Conservation (phyloP, 1,140 invertebrate species). For the Lepidurus apus region DNA sequence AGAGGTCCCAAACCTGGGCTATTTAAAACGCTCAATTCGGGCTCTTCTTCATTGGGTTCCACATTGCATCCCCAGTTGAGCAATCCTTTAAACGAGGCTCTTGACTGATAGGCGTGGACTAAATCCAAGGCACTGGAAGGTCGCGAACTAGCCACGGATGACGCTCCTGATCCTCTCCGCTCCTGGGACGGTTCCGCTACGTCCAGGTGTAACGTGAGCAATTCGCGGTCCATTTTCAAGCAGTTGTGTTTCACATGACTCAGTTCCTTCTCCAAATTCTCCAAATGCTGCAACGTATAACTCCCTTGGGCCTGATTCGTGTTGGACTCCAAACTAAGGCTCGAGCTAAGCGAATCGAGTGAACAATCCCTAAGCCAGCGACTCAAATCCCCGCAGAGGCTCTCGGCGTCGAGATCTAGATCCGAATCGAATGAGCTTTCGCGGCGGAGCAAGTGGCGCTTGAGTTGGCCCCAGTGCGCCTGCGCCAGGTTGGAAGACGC, state of each 20-base stretch:
- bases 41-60: constrained; percentile 37
- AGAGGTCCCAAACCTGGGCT: constrained; percentile 37
- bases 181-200: constrained; percentile 34
- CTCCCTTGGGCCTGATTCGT: constrained; percentile 34
- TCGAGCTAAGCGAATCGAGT: constrained; percentile 41
- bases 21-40: constrained; percentile 35
- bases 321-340: constrained; percentile 40
- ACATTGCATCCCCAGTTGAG: constrained; percentile 35
- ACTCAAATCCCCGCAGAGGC: background rate
- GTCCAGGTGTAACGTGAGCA: constrained; percentile 40
- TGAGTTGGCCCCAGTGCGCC: constrained; percentile 24
- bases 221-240: constrained; percentile 41
- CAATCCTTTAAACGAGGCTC: constrained; percentile 31
- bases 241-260: constrained; percentile 41
- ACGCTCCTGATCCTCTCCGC: constrained; percentile 21
- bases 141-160: constrained; percentile 20
- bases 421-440: constrained; percentile 29
- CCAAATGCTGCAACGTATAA: constrained; percentile 37
- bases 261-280: constrained; percentile 41
- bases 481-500: constrained; percentile 25
- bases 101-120: constrained; percentile 24
- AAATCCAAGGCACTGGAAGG: constrained; percentile 28
- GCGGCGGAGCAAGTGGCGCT: constrained; percentile 7
- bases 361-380: constrained; percentile 37
- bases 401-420: background rate